A percentile compares a stretch with the other conserved stretches of the same genome.
phyloP scores from a whole-genome alignment of 2,888 invertebrate genomes.

The Morpho achilles region DNA sequence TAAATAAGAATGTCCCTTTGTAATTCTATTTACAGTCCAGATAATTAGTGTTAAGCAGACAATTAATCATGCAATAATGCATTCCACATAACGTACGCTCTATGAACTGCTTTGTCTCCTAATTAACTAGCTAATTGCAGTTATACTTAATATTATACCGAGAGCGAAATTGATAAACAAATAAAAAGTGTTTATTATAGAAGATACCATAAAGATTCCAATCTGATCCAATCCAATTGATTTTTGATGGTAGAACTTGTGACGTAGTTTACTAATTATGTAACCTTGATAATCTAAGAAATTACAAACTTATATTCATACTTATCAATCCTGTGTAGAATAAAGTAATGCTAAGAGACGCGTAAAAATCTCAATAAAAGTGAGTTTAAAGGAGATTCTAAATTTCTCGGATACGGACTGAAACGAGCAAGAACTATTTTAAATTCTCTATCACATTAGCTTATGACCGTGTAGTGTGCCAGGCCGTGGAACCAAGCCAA shows the following conservation, averaged over 20 bases:
- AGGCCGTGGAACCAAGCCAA: conserved; percentile 23
- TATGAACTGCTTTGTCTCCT: conserved; percentile 1
- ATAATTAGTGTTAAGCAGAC: conserved; percentile 1
- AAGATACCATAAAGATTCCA: no score
- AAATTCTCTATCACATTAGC: conserved; percentile 17
- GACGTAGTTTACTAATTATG: no score
- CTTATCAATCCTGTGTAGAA: no score
- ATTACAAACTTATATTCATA: no score
- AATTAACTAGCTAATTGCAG: not conserved
- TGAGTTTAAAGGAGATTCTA: not conserved
- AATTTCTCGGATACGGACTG: conserved; percentile 1
- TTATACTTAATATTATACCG: no score
- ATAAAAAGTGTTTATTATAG: no score
- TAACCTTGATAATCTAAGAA: no score
- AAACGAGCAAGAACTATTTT: conserved; percentile 2
- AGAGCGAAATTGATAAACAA: no score
- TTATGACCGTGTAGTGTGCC: conserved; percentile 12
- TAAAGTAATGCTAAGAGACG: no score
- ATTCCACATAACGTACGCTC: not conserved
- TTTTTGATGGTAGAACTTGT: no score
- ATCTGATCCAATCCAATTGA: no score
- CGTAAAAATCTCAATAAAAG: no score
- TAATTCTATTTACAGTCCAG: not conserved
- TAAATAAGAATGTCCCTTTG: not conserved
- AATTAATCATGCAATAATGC: conserved; percentile 1